Percentiles rank a stretch among this genome's conserved stretches.
phyloP scores from a whole-genome alignment of 1,140 invertebrate genomes.

The Drosophila hydei region DNA sequence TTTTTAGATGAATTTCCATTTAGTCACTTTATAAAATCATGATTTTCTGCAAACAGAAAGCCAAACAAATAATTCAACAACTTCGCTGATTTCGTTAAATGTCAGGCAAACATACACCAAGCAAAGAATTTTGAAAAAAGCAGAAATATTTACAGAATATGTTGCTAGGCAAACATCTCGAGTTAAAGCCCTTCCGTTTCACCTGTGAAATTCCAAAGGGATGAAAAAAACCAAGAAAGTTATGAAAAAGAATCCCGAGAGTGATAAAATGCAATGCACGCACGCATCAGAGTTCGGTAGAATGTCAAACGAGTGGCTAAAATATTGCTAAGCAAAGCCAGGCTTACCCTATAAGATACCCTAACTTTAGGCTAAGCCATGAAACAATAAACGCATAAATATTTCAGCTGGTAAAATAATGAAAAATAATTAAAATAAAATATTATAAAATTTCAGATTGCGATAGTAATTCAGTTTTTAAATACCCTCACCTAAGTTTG shows the following conservation, averaged over 20 bases:
- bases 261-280: slow-evolving; percentile 25
- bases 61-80: slow-evolving; percentile 24
- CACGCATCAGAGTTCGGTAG: slow-evolving; percentile 7
- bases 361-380: not conserved
- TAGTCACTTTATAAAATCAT: not conserved
- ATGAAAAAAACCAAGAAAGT: slow-evolving; percentile 8
- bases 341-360: too few species aligned
- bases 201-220: slow-evolving; percentile 27
- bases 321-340: not conserved
- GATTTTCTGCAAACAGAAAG: not conserved
- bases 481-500: too few species aligned
- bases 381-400: not conserved
- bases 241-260: slow-evolving; percentile 33
- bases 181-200: slow-evolving; percentile 27
- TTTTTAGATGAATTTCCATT: not conserved
- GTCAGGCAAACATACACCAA: slow-evolving; percentile 52
- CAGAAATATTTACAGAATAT: slow-evolving; percentile 58
- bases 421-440: too few species aligned
- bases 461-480: too few species aligned
- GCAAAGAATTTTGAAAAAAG: slow-evolving; percentile 28
- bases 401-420: too few species aligned
- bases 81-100: slow-evolving; percentile 28
- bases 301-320: slow-evolving; percentile 1
- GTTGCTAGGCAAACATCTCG: slow-evolving; percentile 42
- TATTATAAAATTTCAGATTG: too few species aligned